Base-by-base conservation (phyloP, 1,140 invertebrate species). In the Ostrea denselamellosa region DNA sequence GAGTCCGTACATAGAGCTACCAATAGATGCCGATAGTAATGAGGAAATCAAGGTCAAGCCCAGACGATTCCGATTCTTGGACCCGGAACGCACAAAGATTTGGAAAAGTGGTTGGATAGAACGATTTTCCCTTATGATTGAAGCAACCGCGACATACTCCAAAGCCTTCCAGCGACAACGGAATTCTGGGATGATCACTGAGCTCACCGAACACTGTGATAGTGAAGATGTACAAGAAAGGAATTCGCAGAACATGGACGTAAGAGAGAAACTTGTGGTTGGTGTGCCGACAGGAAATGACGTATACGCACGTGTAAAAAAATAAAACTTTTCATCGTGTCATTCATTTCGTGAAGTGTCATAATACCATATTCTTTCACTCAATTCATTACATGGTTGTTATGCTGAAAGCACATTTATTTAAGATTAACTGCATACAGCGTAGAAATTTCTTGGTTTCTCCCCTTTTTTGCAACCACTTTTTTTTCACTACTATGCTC, bases 71-170 rank as follows among this genome's bases (percentile, higher is more conserved):
- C 68, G 68, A 8, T 77, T 28, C 68, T 77, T 77, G 25, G 68
- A 77, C 28, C 68, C 68, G 14, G 28, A 77, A 25, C 68, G 68
- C 25, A 28, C 68, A 0, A 77, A 77, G 12, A 10, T 25, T 28
- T 77, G 68, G 68, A 77, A 34, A 17, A 77, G 68, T 34, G 28
- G 28, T 17, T 77, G 68, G 68, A 77, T 28, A 77, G 68, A 77
- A 9, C 68, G 68, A 25, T 22, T 34, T 25, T 14, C 68, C 22
- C 22, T 3, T 25, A 28, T 77, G 68, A 77, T 77, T 10, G 68
- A 77, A 10, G 25, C 68, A 22, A 77, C 68, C 10, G 68, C 34
- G 25, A 77, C 68, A 28, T 77, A 77, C 25, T 77, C 68, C 25
- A 77, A 25, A 25, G 68, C 68, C 25, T 22, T 25, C 25, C 22